Percentiles rank a stretch among this genome's conserved stretches.
These are phyloP conservation scores for Amorpha juglandis DNA, from an alignment of 2,888 invertebrate genomes.

Conservation along the genomic window DNA sequence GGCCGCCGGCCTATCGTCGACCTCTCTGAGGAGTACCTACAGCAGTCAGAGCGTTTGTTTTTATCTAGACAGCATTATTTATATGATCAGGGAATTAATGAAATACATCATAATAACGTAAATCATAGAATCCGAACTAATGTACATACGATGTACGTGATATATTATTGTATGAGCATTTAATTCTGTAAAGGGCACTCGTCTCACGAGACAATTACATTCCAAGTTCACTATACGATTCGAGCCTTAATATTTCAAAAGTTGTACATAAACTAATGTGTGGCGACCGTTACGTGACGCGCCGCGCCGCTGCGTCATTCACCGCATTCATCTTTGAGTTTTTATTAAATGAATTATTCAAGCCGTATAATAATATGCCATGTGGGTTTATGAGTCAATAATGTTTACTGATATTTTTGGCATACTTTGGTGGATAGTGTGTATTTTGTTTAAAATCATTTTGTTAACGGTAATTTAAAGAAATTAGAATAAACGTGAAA, in stretches of 20 bases:
- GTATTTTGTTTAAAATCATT: not conserved
- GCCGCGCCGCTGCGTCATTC: conserved; percentile 42
- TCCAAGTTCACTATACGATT: conserved; percentile 33
- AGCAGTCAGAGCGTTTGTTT: no score
- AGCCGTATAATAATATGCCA: conserved; percentile 15
- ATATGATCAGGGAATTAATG: no score
- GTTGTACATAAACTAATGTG: conserved; percentile 33
- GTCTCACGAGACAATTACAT: conserved; percentile 30
- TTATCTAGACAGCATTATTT: no score
- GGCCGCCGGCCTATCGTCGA: no score
- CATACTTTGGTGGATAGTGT: not conserved
- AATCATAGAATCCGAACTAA: not conserved
- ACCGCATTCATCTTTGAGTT: conserved; percentile 50
- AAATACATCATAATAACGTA: not conserved
- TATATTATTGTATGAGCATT: conserved; percentile 27
- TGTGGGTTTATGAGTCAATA: conserved; percentile 4
- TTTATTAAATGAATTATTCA: conserved; percentile 44
- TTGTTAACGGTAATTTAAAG: not conserved
- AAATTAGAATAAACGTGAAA: no score
- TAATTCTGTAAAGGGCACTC: not conserved
- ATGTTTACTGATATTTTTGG: not conserved
- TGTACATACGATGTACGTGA: conserved; percentile 3
- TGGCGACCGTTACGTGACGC: no score
- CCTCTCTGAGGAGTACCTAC: no score
- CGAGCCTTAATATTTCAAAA: conserved; percentile 34